Percentiles rank a stretch among this genome's conserved stretches.
Conservation (phyloP, 1,140 invertebrate genomes). For the Achroia grisella region DNA sequence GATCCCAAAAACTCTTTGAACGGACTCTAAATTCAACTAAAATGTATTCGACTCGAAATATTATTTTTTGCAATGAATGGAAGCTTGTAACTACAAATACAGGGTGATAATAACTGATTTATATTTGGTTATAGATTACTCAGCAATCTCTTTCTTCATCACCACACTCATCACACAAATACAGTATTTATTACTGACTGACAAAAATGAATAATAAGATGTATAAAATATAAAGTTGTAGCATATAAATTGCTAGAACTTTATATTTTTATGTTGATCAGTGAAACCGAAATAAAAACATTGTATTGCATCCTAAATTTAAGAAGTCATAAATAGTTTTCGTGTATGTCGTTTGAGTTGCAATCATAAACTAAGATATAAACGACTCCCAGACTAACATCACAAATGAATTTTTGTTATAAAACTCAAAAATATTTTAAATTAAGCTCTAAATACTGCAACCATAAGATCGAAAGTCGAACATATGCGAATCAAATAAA, state of each 20-base stretch:
- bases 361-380: constrained; percentile 56
- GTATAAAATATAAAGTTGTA: too few relatives aligned
- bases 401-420: constrained; percentile 52
- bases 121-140: too few relatives aligned
- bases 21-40: constrained; percentile 20
- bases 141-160: too few relatives aligned
- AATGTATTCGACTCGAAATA: constrained; percentile 12
- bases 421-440: constrained; percentile 8
- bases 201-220: too few relatives aligned
- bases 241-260: too few relatives aligned
- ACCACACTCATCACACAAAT: too few relatives aligned
- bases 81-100: too few relatives aligned
- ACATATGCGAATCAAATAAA: constrained; percentile 24
- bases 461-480: constrained; percentile 17
- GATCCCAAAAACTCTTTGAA: constrained; percentile 26
- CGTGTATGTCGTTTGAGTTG: constrained; percentile 3
- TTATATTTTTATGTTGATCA: too few relatives aligned
- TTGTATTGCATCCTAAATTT: background rate
- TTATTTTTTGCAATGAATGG: background rate
- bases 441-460: constrained; percentile 16
- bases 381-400: constrained; percentile 50
- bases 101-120: too few relatives aligned
- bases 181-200: too few relatives aligned
- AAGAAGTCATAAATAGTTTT: constrained; percentile 7
- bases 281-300: too few relatives aligned